These are phyloP conservation scores for Gymnocephalus cernua DNA, from an alignment of 2,113 vertebrate genomes.

Conservation along the genomic window DNA sequence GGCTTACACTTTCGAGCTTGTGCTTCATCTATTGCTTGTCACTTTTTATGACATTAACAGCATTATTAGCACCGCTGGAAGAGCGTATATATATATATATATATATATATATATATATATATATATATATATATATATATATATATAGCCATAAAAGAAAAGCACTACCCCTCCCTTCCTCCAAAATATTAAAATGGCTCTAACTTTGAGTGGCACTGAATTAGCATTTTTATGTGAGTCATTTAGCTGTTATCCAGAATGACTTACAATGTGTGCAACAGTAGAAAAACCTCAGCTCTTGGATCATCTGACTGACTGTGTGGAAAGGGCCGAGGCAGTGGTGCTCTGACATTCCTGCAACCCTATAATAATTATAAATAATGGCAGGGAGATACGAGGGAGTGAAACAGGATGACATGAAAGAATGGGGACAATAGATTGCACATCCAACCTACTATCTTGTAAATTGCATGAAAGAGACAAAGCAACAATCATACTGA, in stretches of 20 bases:
- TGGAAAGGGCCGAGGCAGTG: slow-evolving; percentile 3
- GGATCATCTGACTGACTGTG: slow-evolving; percentile 23
- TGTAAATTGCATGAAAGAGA: slow-evolving; percentile 56
- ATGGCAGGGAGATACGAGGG: slow-evolving; percentile 42
- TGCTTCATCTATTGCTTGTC: slow-evolving; percentile 54
- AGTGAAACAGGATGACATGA: slow-evolving; percentile 43
- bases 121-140: too few species aligned
- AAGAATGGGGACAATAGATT: slow-evolving; percentile 60
- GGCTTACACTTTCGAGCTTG: neutral
- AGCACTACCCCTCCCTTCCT: slow-evolving; percentile 6
- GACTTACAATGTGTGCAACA: slow-evolving; percentile 21
- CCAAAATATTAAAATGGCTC: slow-evolving; percentile 40
- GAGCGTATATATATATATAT: slow-evolving; percentile 32
- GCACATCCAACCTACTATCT: slow-evolving; percentile 43
- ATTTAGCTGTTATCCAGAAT: slow-evolving; percentile 50
- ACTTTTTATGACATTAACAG: slow-evolving; percentile 52
- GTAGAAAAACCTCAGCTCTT: slow-evolving; percentile 32
- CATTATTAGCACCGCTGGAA: slow-evolving; percentile 44
- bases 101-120: too few species aligned
- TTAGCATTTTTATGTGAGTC: slow-evolving; percentile 58
- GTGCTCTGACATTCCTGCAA: slow-evolving; percentile 27
- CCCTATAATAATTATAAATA: slow-evolving; percentile 54
- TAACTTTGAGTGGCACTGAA: slow-evolving; percentile 58
- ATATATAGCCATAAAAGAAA: slow-evolving; percentile 42
- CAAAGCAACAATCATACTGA: slow-evolving; percentile 44